Conservation (phyloP, 2,113 vertebrate genomes). For the Helogale parvula region DNA sequence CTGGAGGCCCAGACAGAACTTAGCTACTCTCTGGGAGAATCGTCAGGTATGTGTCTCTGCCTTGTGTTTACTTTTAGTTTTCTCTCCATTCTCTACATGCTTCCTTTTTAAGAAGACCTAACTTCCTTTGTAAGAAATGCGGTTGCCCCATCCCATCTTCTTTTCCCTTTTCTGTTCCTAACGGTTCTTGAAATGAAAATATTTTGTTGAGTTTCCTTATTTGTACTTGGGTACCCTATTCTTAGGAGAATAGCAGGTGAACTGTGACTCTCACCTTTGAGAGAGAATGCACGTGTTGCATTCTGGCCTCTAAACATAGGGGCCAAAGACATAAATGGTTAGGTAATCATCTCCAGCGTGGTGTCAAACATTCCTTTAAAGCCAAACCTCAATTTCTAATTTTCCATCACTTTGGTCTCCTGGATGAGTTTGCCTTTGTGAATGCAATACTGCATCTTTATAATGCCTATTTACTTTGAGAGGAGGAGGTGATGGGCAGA, state of each 20-base stretch:
- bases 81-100: not conserved
- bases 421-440: not conserved
- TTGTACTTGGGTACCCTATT: not conserved
- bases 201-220: not conserved
- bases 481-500: no score
- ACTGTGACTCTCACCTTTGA: not conserved
- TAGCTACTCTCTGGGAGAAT: not conserved
- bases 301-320: not conserved
- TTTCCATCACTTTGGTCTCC: not conserved
- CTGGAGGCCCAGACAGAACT: not conserved
- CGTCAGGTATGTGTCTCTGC: not conserved
- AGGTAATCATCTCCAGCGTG: not conserved
- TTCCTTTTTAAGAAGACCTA: slow-evolving; percentile 15
- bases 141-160: not conserved
- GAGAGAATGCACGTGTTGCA: not conserved
- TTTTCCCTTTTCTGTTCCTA: slow-evolving; percentile 25
- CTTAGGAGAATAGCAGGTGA: not conserved
- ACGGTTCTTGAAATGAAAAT: slow-evolving; percentile 25
- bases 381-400: not conserved
- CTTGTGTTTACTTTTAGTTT: not conserved
- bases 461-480: no score
- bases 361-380: not conserved
- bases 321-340: not conserved
- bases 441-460: not conserved
- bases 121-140: not conserved